Conservation (phyloP, 1,140 invertebrate genomes). For the Myzus persicae region DNA sequence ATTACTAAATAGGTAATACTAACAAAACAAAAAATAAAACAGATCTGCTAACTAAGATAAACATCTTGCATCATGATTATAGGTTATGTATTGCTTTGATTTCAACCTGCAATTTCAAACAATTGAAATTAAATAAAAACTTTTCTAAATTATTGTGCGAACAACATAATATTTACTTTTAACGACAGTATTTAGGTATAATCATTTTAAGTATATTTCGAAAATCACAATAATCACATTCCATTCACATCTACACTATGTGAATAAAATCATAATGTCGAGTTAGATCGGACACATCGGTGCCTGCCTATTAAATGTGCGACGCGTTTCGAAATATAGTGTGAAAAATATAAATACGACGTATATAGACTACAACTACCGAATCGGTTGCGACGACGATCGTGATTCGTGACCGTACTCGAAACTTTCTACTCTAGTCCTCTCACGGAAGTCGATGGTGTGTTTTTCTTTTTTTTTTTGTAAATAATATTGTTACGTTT, state of each 20-base stretch:
- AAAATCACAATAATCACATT: background rate
- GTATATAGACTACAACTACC: background rate
- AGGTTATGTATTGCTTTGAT: background rate
- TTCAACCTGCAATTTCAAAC: background rate
- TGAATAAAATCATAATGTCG: background rate
- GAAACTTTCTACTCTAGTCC: constrained; percentile 53
- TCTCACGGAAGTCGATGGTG: constrained; percentile 49
- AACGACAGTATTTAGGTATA: background rate
- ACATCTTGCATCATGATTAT: background rate
- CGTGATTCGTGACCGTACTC: constrained; percentile 31
- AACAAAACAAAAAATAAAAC: background rate
- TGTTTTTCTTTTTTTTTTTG: constrained; percentile 1
- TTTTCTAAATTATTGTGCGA: background rate
- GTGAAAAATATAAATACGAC: constrained; percentile 14
- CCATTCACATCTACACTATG: background rate
- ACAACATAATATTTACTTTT: background rate
- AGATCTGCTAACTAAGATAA: background rate
- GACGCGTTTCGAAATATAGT: constrained; percentile 10
- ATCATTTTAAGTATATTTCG: background rate
- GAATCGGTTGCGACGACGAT: constrained; percentile 34
- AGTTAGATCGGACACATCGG: background rate
- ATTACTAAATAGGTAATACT: background rate
- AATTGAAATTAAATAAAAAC: background rate
- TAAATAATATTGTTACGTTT: constrained; percentile 45
- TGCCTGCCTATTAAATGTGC: background rate